Base-by-base conservation (phyloP, 1,140 invertebrate genomes). In the Bombus soroeensis region DNA sequence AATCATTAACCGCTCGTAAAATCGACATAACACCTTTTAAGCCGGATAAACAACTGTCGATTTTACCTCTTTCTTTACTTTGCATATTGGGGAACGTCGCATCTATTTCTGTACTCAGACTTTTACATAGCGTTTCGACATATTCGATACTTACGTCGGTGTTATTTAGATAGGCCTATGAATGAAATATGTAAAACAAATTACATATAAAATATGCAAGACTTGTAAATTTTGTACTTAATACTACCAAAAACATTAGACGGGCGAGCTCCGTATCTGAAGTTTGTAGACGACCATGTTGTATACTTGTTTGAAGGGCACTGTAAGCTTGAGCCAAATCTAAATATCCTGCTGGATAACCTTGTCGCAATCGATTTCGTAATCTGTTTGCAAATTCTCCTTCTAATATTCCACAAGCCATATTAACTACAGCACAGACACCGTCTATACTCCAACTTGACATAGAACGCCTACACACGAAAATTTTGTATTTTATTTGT, bases 401-500 rank as follows among this genome's bases (percentile, higher is more conserved):
- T 95, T 99, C 99, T 47, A 99, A 95, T 72, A 98, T 96, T 3
- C 97, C 96, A 91, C 97, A 97, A 2, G 98, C 98, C 95, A 99
- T 99, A 95, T 99, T 99, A 6, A 99, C 97, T 90, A 99, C 98
- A 53, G 98, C 99, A 96, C 99, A 99, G 71, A 98, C 97, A 64
- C 98, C 99, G 94, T 99, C 99, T 71, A 99, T 96, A 93, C 98
- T 99, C 90, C 97, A 97, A 92, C 97, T 99, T 13, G 97, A 97
- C 76, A 99, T 96, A 32, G 98, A 97, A 83, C 99, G 97, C 91
- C 98, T 98, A 90, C 90, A 93, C 70, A 83, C 37, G 87, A 64
- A 39, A 47, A 82, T 32, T 80, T 71, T 13, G 6, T 41, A 78
- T 89, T 75, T 88, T 73, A 59, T 59, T 25, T 37, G 4, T 59